A percentile compares a stretch with the other conserved stretches of the same genome.
phyloP scores from a whole-genome alignment of 1,140 invertebrate genomes.

The Oppia nitens region DNA sequence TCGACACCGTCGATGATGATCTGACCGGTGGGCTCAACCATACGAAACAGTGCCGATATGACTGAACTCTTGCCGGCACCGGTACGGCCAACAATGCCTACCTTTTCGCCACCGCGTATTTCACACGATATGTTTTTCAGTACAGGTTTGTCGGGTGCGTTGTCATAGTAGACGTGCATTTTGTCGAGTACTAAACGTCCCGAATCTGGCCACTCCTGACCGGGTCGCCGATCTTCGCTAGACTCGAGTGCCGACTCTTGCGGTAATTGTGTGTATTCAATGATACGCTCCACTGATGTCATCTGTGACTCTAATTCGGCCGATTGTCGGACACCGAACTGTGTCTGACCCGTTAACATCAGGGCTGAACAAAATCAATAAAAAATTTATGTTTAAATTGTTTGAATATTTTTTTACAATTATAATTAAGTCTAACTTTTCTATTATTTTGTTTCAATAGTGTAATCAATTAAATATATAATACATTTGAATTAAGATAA shows the following conservation, averaged over 20 bases:
- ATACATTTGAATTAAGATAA: too few species aligned
- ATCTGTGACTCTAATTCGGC: constrained; percentile 63
- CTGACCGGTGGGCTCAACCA: constrained; percentile 39
- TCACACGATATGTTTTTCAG: constrained; percentile 42
- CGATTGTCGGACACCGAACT: constrained; percentile 62
- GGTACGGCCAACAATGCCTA: too few species aligned
- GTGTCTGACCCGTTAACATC: constrained; percentile 54
- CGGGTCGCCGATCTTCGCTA: not conserved
- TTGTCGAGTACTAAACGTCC: constrained; percentile 51
- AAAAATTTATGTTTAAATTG: not conserved
- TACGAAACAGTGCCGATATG: too few species aligned
- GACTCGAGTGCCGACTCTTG: constrained; percentile 3
- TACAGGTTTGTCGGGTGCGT: constrained; percentile 35
- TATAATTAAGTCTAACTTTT: constrained; percentile 2
- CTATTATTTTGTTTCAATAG: too few species aligned
- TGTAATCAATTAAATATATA: too few species aligned
- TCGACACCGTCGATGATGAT: constrained; percentile 68
- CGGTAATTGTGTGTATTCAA: constrained; percentile 38
- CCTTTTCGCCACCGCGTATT: constrained; percentile 26
- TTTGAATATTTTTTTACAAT: constrained; percentile 4
- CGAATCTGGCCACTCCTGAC: constrained; percentile 40
- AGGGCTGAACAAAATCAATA: constrained; percentile 44
- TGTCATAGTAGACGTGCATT: constrained; percentile 44
- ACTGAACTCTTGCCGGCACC: too few species aligned
- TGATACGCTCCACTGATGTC: constrained; percentile 51